phyloP scores from a whole-genome alignment of 2,113 vertebrate species.

The Pan paniscus region DNA sequence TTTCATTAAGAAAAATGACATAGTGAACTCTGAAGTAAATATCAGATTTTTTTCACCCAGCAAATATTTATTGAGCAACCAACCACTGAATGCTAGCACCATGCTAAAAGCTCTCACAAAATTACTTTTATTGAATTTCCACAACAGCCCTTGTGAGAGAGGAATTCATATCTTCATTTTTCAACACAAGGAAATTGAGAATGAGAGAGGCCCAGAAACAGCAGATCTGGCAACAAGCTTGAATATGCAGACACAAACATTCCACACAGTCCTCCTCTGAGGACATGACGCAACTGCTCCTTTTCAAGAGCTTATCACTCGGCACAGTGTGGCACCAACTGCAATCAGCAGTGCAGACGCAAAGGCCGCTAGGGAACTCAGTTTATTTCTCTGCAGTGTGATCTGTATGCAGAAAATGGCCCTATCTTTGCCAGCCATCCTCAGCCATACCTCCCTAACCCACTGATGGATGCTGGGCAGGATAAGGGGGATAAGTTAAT shows the following conservation, averaged over 20 bases:
- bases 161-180: background rate
- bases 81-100: background rate
- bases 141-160: rapidly evolving
- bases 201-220: background rate
- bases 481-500: rapidly evolving
- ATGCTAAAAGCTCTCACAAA: background rate
- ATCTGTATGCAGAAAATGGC: rapidly evolving
- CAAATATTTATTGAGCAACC: background rate
- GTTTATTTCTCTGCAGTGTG: background rate
- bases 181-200: background rate
- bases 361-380: background rate
- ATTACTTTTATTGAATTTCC: background rate
- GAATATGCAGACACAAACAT: rapidly evolving
- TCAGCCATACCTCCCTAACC: background rate
- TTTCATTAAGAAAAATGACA: background rate
- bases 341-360: background rate
- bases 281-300: rapidly evolving
- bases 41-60: background rate
- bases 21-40: background rate
- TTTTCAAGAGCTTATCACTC: background rate
- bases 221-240: rapidly evolving
- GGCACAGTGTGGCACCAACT: rapidly evolving
- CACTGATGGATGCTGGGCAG: background rate
- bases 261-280: background rate
- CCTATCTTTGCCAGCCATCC: background rate